A percentile compares a stretch with the other conserved stretches of the same genome.
phyloP scores from a whole-genome alignment of 23 tunicate genomes.

The Diplosoma virens region DNA sequence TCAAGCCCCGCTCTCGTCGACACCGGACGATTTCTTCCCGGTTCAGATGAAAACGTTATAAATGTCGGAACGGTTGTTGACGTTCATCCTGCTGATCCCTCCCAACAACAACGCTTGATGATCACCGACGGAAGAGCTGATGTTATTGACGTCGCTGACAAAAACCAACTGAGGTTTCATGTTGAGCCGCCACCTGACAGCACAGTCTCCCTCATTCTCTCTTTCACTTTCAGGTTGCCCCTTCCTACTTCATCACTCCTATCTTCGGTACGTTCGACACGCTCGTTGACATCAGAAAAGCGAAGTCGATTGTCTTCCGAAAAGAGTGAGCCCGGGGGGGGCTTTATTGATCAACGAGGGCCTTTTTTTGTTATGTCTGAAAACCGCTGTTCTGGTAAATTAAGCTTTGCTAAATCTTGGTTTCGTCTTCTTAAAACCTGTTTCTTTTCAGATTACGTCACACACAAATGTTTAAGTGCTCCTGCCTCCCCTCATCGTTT shows the following conservation, averaged over 20 bases:
- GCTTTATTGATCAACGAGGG: no score
- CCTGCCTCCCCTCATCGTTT: background rate
- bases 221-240: background rate
- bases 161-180: constrained; percentile 35
- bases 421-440: no score
- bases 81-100: constrained; percentile 11
- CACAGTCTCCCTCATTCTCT: background rate
- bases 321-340: no score
- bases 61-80: constrained; percentile 30
- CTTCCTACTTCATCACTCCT: no score
- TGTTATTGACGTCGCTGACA: background rate
- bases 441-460: background rate
- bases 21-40: background rate
- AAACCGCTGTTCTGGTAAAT: no score
- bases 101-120: constrained; percentile 29
- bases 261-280: no score
- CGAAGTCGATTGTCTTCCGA: no score
- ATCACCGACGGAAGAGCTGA: constrained; percentile 39
- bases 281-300: no score
- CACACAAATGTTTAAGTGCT: background rate
- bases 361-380: no score
- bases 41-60: background rate
- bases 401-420: no score
- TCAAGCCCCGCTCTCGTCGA: background rate
- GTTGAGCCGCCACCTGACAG: background rate